Conservation (phyloP, 1,140 invertebrate genomes). For the Drosophila bocqueti region DNA sequence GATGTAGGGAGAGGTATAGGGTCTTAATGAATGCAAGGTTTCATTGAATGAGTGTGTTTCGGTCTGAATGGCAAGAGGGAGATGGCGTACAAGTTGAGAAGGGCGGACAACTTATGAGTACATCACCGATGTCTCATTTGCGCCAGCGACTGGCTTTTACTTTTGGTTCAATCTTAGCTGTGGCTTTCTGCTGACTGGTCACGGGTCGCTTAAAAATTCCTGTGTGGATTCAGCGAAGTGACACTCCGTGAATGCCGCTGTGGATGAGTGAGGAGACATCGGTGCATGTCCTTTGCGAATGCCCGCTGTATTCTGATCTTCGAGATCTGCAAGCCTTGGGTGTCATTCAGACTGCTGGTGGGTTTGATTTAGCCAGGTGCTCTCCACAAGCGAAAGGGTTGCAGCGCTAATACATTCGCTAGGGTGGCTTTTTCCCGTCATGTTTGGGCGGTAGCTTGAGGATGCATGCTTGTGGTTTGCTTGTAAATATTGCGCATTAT, state of each 20-base stretch:
- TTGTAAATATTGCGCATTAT: background rate
- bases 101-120: background rate
- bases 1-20: too few species aligned
- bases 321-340: background rate
- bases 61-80: too few species aligned
- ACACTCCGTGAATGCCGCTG: conserved; percentile 17
- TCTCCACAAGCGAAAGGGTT: conserved; percentile 20
- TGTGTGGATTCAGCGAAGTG: conserved; percentile 4
- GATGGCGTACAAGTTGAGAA: background rate
- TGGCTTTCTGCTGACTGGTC: too few species aligned
- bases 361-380: conserved; percentile 15
- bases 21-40: too few species aligned
- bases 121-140: background rate
- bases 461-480: too few species aligned
- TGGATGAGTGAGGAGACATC: conserved; percentile 10
- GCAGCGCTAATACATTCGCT: background rate
- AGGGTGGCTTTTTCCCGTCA: conserved; percentile 12
- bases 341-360: background rate
- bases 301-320: conserved; percentile 18
- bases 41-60: too few species aligned
- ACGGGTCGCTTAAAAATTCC: background rate
- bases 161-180: too few species aligned
- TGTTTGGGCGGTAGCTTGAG: background rate
- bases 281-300: conserved; percentile 29
- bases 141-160: conserved; percentile 7